A percentile compares a stretch with the other conserved stretches of the same genome.
Evolutionary conservation across 1,140 invertebrate species (phyloP).

Genomic region (Vanessa atalanta): DNA sequence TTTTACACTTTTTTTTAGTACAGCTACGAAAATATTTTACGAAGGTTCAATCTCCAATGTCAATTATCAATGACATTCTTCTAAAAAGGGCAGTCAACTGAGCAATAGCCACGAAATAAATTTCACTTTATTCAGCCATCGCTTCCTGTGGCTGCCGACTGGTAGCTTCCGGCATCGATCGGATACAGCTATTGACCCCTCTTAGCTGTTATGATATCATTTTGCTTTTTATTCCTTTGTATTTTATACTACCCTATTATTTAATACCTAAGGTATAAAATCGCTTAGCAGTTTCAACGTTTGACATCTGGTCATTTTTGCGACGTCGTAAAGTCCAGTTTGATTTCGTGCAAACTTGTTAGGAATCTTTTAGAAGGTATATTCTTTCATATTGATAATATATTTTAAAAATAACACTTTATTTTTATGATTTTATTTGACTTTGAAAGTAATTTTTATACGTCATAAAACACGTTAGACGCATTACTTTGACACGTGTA

Average conservation of each 20-base stretch:
- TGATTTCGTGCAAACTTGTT: conserved; percentile 27
- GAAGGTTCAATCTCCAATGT: background rate
- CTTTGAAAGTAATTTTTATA: no score
- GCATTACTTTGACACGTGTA: no score
- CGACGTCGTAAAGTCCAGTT: conserved; percentile 28
- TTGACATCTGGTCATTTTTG: conserved; percentile 35
- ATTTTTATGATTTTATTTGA: no score
- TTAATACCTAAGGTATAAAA: conserved; percentile 11
- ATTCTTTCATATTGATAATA: no score
- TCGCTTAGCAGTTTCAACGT: background rate
- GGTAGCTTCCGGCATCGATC: conserved; percentile 57
- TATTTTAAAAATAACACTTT: no score
- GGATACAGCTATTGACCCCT: conserved; percentile 64
- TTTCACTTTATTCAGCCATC: conserved; percentile 60
- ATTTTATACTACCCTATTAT: conserved; percentile 16
- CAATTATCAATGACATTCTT: conserved; percentile 9
- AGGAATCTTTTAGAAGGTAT: conserved; percentile 6
- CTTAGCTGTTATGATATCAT: conserved; percentile 52
- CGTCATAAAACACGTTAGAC: no score
- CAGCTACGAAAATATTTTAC: background rate
- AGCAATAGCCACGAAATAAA: conserved; percentile 59
- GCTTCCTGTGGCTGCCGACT: conserved; percentile 51
- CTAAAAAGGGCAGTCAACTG: conserved; percentile 29
- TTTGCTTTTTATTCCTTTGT: conserved; percentile 32
- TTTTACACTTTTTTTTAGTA: no score